These are phyloP conservation scores for Neosilurus mollespiculum DNA, from an alignment of 2,797 vertebrate species.

Conservation along the genomic window DNA sequence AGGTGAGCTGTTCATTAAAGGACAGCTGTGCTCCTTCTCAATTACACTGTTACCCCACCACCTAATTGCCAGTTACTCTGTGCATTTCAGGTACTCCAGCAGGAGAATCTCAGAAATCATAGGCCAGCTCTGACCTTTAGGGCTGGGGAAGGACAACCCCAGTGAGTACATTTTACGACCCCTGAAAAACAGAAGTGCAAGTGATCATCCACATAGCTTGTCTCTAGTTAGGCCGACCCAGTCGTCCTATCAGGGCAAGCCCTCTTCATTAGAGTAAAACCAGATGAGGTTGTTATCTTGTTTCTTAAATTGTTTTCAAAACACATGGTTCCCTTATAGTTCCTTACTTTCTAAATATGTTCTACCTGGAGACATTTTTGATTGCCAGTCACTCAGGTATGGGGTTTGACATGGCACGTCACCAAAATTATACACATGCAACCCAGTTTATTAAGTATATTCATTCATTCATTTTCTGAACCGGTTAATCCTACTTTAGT, in stretches of 20 bases:
- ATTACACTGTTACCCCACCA: conserved; percentile 55
- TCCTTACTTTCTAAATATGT: background rate
- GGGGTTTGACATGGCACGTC: background rate
- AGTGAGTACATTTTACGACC: conserved; percentile 54
- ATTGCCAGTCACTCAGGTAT: background rate
- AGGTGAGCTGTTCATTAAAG: conserved; percentile 67
- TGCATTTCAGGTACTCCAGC: conserved; percentile 56
- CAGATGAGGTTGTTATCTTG: background rate
- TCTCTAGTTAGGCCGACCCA: background rate
- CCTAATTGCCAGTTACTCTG: conserved; percentile 51
- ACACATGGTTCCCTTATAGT: background rate
- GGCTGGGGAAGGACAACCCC: conserved; percentile 43
- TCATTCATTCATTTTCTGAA: too few relatives aligned
- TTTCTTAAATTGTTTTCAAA: background rate
- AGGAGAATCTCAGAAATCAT: conserved; percentile 67
- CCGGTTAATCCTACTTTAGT: too few relatives aligned
- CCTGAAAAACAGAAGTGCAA: conserved; percentile 62
- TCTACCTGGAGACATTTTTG: background rate
- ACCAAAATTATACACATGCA: background rate
- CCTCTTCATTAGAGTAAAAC: conserved; percentile 37
- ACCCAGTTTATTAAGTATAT: background rate
- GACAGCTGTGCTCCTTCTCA: conserved; percentile 67
- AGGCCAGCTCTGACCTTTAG: conserved; percentile 48
- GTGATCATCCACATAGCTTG: conserved; percentile 55
- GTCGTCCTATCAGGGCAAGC: conserved; percentile 38